Base-by-base conservation (phyloP, 2,888 invertebrate genomes). In the Ecdyonurus torrentis region DNA sequence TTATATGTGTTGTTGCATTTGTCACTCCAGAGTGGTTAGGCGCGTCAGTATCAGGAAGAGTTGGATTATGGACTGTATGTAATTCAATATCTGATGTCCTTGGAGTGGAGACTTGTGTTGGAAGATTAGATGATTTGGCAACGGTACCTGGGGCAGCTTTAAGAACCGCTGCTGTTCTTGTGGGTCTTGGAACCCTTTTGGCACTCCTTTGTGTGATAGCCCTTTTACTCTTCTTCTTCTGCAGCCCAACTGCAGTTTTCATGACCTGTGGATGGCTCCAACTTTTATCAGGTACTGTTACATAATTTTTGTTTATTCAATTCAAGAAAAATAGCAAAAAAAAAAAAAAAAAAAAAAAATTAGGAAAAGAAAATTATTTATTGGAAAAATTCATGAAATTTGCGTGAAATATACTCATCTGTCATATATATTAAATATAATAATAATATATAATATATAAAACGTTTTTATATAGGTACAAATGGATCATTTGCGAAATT, bases 251-350 rank as follows among this genome's bases (percentile, higher is more conserved):
- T 59, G 87, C 87, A 61, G 95, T 96, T 61, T 95, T 92, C 76
- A 88, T 91, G 72, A 83, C 95, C 66, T 95, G 95, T 72, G 96
- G 91, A 59, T 94, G 93, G 91, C 81, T 97, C 78, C 97, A 97
- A 76, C 81, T 94, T n/a, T 78, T 95, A 68, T 93, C 95, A 72
- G 95, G 97, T 98, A 75, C 84, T 83, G 77, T 25, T 3, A 25
- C 58, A n/a, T n/a, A n/a, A n/a, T n/a, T n/a, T n/a, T n/a, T n/a
- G n/a, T n/a, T n/a, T n/a, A n/a, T n/a, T n/a, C n/a, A n/a, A n/a
- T n/a, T n/a, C n/a, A n/a, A n/a, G n/a, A n/a, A n/a, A n/a, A n/a
- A n/a, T n/a, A n/a, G n/a, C n/a, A n/a, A n/a, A n/a, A n/a, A n/a
- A n/a, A n/a, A n/a, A n/a, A n/a, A n/a, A n/a, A n/a, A n/a, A n/a